Percentiles rank a stretch among this genome's conserved stretches.
These are phyloP conservation scores for Tenthredo mesomela DNA, from an alignment of 2,888 invertebrate species.

Conservation along the genomic window DNA sequence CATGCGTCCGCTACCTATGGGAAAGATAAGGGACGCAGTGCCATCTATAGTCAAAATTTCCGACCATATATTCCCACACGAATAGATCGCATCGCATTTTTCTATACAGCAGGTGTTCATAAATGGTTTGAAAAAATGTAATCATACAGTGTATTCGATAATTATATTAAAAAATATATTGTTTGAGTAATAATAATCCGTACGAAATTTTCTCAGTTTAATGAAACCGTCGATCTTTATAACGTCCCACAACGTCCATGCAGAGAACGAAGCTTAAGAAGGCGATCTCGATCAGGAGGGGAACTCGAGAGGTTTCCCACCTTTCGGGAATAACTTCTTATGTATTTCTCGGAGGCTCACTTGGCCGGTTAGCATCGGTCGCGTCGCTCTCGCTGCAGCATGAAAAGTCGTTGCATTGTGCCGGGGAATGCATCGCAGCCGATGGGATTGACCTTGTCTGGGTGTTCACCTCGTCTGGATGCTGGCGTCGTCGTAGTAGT, in stretches of 20 bases:
- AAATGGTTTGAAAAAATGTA: no score
- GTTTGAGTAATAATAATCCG: not conserved
- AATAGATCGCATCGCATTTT: not conserved
- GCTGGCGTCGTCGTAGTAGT: slow-evolving; percentile 44
- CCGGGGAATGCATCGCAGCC: slow-evolving; percentile 49
- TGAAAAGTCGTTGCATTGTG: slow-evolving; percentile 49
- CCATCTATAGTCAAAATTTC: not conserved
- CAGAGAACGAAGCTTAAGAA: not conserved
- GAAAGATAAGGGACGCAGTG: not conserved
- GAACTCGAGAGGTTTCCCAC: not conserved
- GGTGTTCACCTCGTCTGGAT: slow-evolving; percentile 67
- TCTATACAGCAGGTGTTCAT: not conserved
- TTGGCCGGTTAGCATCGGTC: slow-evolving; percentile 7
- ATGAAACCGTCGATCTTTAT: not conserved
- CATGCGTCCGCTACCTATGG: not conserved
- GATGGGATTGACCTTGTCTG: slow-evolving; percentile 69
- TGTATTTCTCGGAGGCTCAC: not conserved
- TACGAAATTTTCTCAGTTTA: not conserved
- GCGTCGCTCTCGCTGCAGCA: slow-evolving; percentile 23
- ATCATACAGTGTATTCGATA: no score
- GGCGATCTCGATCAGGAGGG: not conserved
- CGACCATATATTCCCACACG: not conserved
- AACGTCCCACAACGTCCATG: not conserved
- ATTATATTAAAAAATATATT: no score
- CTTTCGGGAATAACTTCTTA: slow-evolving; percentile 31